phyloP scores from a whole-genome alignment of 2,797 vertebrate genomes.

The Rhynchotus rufescens region DNA sequence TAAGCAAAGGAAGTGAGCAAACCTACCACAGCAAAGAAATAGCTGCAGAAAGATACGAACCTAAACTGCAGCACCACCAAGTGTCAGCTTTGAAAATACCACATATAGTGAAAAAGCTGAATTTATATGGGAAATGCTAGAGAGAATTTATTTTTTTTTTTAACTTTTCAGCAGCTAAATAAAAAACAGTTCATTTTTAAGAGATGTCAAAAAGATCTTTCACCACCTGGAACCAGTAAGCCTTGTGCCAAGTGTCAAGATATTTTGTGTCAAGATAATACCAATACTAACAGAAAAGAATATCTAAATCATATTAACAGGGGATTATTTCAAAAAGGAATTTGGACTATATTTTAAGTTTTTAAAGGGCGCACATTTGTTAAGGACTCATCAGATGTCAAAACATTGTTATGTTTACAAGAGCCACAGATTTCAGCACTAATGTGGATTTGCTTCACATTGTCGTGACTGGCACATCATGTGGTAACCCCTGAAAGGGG shows the following conservation, averaged over 20 bases:
- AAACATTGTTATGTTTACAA: accelerated
- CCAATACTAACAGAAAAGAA: not conserved
- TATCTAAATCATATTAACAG: not conserved
- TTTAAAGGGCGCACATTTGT: not conserved
- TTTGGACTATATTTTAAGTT: not conserved
- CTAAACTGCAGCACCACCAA: constrained; percentile 77
- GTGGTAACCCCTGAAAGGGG: not conserved
- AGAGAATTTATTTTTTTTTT: not conserved
- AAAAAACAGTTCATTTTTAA: not conserved
- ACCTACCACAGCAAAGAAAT: not conserved
- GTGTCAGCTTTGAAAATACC: constrained; percentile 67
- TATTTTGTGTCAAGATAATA: not conserved
- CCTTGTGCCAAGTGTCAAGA: not conserved
- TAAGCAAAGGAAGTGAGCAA: not conserved
- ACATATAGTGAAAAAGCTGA: accelerated
- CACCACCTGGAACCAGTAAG: not conserved
- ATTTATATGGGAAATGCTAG: not conserved
- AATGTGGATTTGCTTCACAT: not conserved
- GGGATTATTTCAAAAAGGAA: not conserved
- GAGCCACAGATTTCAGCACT: not conserved
- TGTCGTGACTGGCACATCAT: not conserved
- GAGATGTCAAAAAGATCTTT: not conserved
- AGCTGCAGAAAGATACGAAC: constrained; percentile 33
- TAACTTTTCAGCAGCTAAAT: not conserved
- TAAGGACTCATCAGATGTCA: not conserved